Evolutionary conservation across 2,797 vertebrate species (phyloP).

Genomic region (Neopelma chrysocephalum): DNA sequence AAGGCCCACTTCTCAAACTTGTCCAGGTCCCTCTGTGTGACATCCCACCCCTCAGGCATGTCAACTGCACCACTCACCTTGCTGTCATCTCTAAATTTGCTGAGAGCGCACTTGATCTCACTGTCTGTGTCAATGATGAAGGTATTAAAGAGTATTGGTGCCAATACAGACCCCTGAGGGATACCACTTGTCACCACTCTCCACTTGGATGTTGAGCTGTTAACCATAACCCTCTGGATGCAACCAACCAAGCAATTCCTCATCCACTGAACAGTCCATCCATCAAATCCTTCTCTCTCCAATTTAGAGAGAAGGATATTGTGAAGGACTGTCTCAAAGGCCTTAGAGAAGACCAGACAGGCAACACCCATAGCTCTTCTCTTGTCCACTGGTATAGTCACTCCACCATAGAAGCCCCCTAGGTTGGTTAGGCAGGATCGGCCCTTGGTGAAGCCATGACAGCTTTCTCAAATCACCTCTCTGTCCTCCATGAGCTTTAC

Average conservation of each 20-base stretch:
- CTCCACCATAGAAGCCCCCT: background rate
- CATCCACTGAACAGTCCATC: background rate
- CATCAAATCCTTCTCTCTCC: background rate
- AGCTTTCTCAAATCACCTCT: background rate
- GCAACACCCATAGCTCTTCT: background rate
- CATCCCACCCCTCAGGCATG: background rate
- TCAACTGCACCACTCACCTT: background rate
- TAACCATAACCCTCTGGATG: rapidly evolving
- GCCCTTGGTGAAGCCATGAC: background rate
- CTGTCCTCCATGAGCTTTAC: background rate
- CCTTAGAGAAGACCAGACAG: background rate
- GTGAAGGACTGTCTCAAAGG: background rate
- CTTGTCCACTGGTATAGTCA: background rate
- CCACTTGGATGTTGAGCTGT: background rate
- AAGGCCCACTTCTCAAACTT: background rate
- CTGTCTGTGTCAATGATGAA: background rate
- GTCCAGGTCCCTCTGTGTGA: background rate
- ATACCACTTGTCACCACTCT: background rate
- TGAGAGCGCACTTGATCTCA: background rate
- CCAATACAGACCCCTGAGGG: background rate
- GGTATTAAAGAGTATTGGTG: background rate
- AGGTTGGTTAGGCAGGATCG: background rate
- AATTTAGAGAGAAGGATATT: background rate
- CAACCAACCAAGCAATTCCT: background rate
- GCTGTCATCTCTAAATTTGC: background rate